phyloP scores from a whole-genome alignment of 2,888 invertebrate genomes.

The Cheilosia grossa region DNA sequence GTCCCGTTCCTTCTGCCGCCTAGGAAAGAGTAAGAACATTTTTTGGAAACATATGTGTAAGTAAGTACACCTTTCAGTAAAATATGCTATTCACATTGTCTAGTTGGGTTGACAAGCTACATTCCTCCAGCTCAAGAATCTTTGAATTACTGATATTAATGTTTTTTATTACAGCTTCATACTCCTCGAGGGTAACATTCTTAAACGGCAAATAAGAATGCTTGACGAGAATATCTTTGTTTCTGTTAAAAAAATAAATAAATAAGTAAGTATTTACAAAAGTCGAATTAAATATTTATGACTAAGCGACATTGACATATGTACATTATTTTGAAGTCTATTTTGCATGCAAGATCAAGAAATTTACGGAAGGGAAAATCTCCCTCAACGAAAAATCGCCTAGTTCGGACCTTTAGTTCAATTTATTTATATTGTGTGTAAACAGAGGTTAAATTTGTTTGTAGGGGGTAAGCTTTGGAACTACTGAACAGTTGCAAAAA shows the following conservation, averaged over 20 bases:
- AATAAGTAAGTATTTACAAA: neutral
- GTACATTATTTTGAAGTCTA: too few species aligned
- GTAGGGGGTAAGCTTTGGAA: too few species aligned
- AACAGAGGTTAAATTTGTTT: too few species aligned
- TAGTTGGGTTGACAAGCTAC: constrained; percentile 89
- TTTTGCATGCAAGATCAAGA: too few species aligned
- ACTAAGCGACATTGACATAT: too few species aligned
- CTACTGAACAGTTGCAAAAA: too few species aligned
- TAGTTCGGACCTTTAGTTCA: too few species aligned
- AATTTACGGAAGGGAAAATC: too few species aligned
- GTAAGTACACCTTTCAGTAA: constrained; percentile 55
- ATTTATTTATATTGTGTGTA: too few species aligned
- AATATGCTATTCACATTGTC: constrained; percentile 86
- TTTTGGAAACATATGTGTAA: neutral
- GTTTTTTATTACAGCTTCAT: constrained; percentile 83
- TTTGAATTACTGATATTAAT: constrained; percentile 80
- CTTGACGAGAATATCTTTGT: constrained; percentile 83
- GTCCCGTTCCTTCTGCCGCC: constrained; percentile 97
- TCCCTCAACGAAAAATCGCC: too few species aligned
- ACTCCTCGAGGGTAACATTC: constrained; percentile 85
- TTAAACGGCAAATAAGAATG: constrained; percentile 79
- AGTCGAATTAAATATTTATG: too few species aligned
- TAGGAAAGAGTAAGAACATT: constrained; percentile 79
- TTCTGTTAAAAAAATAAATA: constrained; percentile 81
- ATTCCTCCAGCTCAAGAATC: constrained; percentile 85